Conservation (phyloP, 2,113 vertebrate genomes). For the Cyprinus carpio region DNA sequence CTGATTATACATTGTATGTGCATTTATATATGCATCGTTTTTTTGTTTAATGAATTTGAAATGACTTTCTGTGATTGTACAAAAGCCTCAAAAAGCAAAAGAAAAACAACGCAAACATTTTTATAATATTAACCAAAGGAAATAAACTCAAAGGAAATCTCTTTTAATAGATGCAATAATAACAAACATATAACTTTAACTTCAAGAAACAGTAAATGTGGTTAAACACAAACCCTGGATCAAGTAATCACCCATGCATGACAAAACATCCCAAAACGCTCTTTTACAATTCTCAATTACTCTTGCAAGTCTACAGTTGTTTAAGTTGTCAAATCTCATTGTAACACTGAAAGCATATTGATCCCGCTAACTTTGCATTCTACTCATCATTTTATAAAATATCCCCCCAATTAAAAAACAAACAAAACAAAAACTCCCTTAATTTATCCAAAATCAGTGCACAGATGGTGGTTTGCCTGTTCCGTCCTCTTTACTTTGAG, state of each 20-base stretch:
- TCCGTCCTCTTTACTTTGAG: not conserved
- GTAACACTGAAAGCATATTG: slow-evolving; percentile 4
- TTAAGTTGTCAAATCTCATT: not conserved
- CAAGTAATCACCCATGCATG: not conserved
- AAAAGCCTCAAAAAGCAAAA: too few relatives aligned
- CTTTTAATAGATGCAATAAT: slow-evolving; percentile 18
- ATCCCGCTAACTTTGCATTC: not conserved
- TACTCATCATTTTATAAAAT: not conserved
- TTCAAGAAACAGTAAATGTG: not conserved
- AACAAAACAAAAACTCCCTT: not conserved
- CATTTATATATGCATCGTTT: too few relatives aligned
- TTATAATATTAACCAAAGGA: too few relatives aligned
- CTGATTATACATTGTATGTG: too few relatives aligned
- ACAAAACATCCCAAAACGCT: not conserved
- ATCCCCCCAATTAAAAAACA: not conserved
- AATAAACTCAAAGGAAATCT: not conserved
- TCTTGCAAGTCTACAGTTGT: too few relatives aligned
- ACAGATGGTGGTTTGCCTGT: not conserved
- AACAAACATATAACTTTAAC: not conserved
- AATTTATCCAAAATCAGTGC: not conserved
- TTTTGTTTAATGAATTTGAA: too few relatives aligned
- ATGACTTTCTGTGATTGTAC: too few relatives aligned
- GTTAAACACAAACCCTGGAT: not conserved
- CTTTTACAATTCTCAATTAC: not conserved
- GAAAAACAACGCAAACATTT: too few relatives aligned